These are phyloP conservation scores for Bombus vancouverensis DNA, from an alignment of 1,140 invertebrate species.

Conservation along the genomic window DNA sequence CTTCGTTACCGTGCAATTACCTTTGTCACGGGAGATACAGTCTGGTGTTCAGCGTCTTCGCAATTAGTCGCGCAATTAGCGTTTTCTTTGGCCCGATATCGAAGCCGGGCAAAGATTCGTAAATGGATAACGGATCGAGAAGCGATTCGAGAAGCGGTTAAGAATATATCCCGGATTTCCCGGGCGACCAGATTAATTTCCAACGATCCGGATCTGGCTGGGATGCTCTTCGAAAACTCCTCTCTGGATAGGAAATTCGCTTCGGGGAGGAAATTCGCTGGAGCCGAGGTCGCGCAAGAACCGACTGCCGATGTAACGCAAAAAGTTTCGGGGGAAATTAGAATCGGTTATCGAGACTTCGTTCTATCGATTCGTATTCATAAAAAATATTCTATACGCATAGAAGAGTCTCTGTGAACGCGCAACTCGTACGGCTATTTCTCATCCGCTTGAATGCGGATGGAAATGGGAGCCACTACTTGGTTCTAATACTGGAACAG, in stretches of 20 bases:
- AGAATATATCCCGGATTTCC: not conserved
- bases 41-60: slow-evolving; percentile 32
- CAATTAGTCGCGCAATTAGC: slow-evolving; percentile 65
- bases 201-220: not conserved
- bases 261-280: not conserved
- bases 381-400: too few species aligned
- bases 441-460: not conserved
- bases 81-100: slow-evolving; percentile 43
- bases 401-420: too few species aligned
- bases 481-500: not conserved
- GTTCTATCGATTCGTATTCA: not conserved
- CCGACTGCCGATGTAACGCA: not conserved
- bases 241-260: slow-evolving; percentile 4
- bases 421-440: not conserved
- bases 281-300: too few species aligned
- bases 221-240: not conserved
- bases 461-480: not conserved
- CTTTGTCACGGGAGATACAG: slow-evolving; percentile 59
- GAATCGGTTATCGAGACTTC: not conserved
- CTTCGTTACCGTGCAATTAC: slow-evolving; percentile 64
- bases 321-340: slow-evolving; percentile 1
- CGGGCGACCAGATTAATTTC: slow-evolving; percentile 7
- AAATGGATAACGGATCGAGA: not conserved
- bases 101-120: not conserved
- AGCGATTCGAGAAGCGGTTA: not conserved